phyloP scores from a whole-genome alignment of 2,113 vertebrate species.

The Pholis gunnellus region DNA sequence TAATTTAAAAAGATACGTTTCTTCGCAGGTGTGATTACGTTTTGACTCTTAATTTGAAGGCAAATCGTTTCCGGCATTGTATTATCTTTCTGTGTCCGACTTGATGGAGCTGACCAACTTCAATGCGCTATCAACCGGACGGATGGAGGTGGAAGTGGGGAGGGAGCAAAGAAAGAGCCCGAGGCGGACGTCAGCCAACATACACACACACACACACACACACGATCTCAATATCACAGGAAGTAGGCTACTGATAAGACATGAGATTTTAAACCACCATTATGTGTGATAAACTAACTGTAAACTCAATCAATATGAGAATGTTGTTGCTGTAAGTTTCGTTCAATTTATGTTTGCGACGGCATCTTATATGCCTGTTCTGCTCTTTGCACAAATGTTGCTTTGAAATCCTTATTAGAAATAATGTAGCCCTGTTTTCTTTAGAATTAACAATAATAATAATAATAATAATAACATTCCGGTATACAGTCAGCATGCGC shows the following conservation, averaged over 20 bases:
- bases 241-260: constrained; percentile 23
- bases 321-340: background rate
- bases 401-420: background rate
- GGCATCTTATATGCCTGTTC: background rate
- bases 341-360: background rate
- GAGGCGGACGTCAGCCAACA: background rate
- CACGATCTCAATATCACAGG: background rate
- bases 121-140: constrained; percentile 15
- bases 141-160: constrained; percentile 35
- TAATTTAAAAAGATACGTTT: background rate
- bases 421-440: background rate
- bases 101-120: constrained; percentile 8
- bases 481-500: background rate
- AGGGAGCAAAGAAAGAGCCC: constrained; percentile 11
- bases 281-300: background rate
- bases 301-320: background rate
- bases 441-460: background rate
- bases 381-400: background rate
- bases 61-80: background rate
- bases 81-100: background rate
- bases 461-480: background rate
- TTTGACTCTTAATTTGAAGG: constrained; percentile 43
- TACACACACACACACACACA: background rate
- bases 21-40: background rate
- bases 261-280: background rate